Evolutionary conservation across 2,113 vertebrate species (phyloP), one percentile per base, ranked within the genome.

Genomic region (Aplodontia rufa): DNA sequence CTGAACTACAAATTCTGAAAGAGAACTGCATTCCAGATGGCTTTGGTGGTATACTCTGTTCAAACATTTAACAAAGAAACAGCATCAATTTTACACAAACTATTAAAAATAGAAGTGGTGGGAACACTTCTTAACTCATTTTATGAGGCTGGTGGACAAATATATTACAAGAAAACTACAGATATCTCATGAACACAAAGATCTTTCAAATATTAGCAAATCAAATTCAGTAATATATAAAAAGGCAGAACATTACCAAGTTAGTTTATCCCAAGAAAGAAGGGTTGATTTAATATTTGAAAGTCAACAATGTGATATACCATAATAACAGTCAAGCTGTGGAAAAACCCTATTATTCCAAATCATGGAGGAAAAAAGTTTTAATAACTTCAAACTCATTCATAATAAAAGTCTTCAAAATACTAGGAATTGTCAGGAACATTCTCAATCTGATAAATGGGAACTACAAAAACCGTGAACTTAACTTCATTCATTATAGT

Each of bases 1-100:
- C n/a, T 76, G 42, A 86, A 90, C 68, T 62, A 75, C 35, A 90
- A 96, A 90, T 47, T 90, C 37, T 82, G 19, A 90, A 89, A 74
- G 45, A 76, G n/a, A 92, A 81, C 53, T 68, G 0, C n/a, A 47
- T 42, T n/a, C 51, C 47, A 40, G 8, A 78, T 4, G 40, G 60
- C 22, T 90, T 75, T 49, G 51, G 32, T 55, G 8, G 8, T 32
- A 86, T 40, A 69, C 60, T 53, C 49, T 71, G 24, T 66, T 60
- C 47, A 94, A 49, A 30, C 11, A 90, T 6, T 80, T 82, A 94
- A 81, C 66, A 17, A 86, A 47, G 22, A 90, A 90, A 93, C 45
- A 42, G 26, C 75, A 76, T 45, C 13, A 75, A 37, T 58, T 45
- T 93, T 86, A 75, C 26, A 79, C 14, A 85, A 85, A 81, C 4